These are phyloP conservation scores for Plutella xylostella DNA, from an alignment of 2,888 invertebrate species.

Conservation along the genomic window DNA sequence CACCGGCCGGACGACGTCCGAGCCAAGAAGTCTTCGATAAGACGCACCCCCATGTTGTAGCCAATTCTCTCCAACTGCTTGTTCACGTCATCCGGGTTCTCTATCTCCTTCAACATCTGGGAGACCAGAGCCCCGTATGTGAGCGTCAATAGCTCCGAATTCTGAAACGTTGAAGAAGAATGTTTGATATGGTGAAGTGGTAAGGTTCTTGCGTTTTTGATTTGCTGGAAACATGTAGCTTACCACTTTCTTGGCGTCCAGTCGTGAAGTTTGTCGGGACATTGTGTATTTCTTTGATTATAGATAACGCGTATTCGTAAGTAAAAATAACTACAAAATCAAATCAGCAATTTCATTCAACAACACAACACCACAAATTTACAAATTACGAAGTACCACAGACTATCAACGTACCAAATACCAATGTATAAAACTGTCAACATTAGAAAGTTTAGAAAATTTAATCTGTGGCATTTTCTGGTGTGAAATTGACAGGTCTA, in stretches of 20 bases:
- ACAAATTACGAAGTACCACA: too few species aligned
- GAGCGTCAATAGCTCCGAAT: slow-evolving; percentile 95
- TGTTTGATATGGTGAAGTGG: background rate
- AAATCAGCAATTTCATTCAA: background rate
- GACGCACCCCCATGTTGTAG: slow-evolving; percentile 97
- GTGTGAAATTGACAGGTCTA: too few species aligned
- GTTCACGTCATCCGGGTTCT: slow-evolving; percentile 97
- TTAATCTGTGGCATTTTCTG: too few species aligned
- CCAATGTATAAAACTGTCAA: too few species aligned
- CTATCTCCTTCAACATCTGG: slow-evolving; percentile 96
- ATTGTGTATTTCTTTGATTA: slow-evolving; percentile 45
- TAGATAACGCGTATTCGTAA: too few species aligned
- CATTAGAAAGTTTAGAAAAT: too few species aligned
- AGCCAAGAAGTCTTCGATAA: slow-evolving; percentile 98
- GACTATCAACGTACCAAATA: background rate
- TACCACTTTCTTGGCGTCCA: slow-evolving; percentile 85
- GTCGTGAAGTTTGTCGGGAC: slow-evolving; percentile 77
- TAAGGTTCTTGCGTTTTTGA: background rate
- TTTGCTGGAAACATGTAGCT: slow-evolving; percentile 25
- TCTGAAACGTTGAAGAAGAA: slow-evolving; percentile 68
- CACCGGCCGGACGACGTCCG: slow-evolving; percentile 91
- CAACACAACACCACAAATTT: background rate
- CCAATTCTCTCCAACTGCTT: slow-evolving; percentile 96
- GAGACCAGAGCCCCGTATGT: slow-evolving; percentile 98
- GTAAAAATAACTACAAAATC: too few species aligned